Conservation (phyloP, 1,140 invertebrate species). For the Drosophila nikananu region DNA sequence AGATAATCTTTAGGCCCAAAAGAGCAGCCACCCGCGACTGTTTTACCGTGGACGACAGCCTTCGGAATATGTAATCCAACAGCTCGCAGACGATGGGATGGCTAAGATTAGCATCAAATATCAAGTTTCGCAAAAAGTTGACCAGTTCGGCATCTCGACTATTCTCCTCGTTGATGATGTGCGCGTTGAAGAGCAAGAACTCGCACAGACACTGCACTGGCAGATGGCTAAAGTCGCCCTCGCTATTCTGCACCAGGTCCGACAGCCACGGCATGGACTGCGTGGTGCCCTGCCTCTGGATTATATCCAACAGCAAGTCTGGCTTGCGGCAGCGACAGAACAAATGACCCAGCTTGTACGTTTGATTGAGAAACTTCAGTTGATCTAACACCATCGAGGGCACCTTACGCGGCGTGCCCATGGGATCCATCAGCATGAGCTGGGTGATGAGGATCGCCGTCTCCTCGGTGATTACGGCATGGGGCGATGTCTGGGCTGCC, state of each 20-base stretch:
- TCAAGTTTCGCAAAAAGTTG: conserved; percentile 90
- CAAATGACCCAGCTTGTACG: conserved; percentile 94
- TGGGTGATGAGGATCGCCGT: conserved; percentile 94
- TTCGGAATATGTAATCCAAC: conserved; percentile 95
- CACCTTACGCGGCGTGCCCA: conserved; percentile 92
- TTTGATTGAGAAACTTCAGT: conserved; percentile 91
- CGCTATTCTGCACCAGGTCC: conserved; percentile 96
- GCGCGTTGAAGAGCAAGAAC: conserved; percentile 92
- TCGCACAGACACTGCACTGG: conserved; percentile 98
- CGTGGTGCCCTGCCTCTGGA: conserved; percentile 94
- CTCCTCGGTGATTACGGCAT: conserved; percentile 95
- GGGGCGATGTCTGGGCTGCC: conserved; percentile 92
- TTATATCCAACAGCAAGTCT: conserved; percentile 96
- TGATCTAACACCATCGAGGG: conserved; percentile 92
- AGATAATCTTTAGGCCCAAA: conserved; percentile 87
- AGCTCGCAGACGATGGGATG: conserved; percentile 91
- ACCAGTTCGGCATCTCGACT: conserved; percentile 89
- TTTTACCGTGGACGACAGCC: conserved; percentile 93
- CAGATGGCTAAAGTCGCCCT: conserved; percentile 88
- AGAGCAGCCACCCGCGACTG: conserved; percentile 92
- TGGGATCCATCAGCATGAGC: conserved; percentile 93
- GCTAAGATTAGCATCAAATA: conserved; percentile 88
- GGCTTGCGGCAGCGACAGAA: conserved; percentile 95
- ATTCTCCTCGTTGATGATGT: conserved; percentile 79
- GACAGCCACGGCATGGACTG: conserved; percentile 99